A percentile compares a stretch with the other conserved stretches of the same genome.
Evolutionary conservation across 2,113 vertebrate species (phyloP).

Genomic region (Lynx canadensis): DNA sequence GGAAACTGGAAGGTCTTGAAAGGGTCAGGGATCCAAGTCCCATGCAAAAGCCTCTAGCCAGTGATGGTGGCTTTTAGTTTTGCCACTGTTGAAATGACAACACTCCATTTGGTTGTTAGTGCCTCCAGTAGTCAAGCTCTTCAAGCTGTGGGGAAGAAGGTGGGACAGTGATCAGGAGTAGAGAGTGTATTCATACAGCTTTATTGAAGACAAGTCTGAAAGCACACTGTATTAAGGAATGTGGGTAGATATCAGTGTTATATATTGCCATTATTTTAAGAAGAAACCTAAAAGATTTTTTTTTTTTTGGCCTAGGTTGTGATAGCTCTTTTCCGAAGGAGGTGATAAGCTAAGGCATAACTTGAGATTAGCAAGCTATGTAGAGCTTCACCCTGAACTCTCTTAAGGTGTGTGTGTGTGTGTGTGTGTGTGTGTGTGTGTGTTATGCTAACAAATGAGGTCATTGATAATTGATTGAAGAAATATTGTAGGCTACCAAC

Average conservation of each 20-base stretch:
- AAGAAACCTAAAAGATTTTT: background rate
- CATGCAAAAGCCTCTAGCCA: background rate
- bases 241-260: background rate
- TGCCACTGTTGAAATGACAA: background rate
- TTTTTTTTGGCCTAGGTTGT: background rate
- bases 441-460: background rate
- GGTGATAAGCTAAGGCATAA: background rate
- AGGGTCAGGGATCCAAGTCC: background rate
- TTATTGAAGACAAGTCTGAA: background rate
- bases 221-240: background rate
- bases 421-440: background rate
- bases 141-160: background rate
- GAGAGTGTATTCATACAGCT: background rate
- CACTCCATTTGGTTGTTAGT: background rate
- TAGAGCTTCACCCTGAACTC: background rate
- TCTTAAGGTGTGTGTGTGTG: background rate
- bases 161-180: background rate
- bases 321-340: background rate
- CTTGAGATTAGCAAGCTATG: background rate
- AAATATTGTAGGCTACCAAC: background rate
- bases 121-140: background rate
- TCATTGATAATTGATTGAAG: background rate
- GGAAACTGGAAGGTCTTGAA: background rate
- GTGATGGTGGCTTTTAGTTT: background rate
- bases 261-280: background rate